phyloP scores from a whole-genome alignment of 2,888 invertebrate genomes.

The Oligia strigilis region DNA sequence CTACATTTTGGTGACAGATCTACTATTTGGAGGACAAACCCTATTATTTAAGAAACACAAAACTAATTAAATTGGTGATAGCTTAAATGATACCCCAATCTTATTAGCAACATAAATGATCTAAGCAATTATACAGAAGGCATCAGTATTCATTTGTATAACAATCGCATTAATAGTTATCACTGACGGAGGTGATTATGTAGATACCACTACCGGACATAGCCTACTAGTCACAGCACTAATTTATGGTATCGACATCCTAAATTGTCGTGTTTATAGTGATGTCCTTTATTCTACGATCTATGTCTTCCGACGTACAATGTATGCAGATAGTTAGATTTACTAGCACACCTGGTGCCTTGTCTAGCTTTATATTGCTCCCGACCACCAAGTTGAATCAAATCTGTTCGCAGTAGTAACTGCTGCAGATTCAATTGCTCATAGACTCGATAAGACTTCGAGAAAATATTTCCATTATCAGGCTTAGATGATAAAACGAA shows the following conservation, averaged over 20 bases:
- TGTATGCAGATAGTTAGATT: conserved; percentile 42
- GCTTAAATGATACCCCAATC: no score
- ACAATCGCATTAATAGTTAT: conserved; percentile 40
- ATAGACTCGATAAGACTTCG: not conserved
- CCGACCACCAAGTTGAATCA: not conserved
- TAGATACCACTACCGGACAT: conserved; percentile 51
- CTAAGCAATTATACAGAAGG: not conserved
- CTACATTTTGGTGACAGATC: no score
- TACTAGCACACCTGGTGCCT: conserved; percentile 18
- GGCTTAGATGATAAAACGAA: not conserved
- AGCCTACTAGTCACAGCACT: conserved; percentile 47
- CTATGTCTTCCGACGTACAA: conserved; percentile 51
- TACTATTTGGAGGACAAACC: no score
- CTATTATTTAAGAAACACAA: no score
- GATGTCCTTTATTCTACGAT: conserved; percentile 48
- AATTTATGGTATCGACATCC: conserved; percentile 55
- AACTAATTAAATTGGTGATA: no score
- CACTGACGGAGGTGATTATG: conserved; percentile 39
- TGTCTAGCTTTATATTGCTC: not conserved
- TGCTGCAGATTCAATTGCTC: not conserved
- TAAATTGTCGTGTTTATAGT: conserved; percentile 55
- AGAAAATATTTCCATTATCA: not conserved
- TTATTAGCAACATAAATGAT: conserved; percentile 7
- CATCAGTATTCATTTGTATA: conserved; percentile 24
- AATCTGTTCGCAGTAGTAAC: not conserved